A percentile compares a stretch with the other conserved stretches of the same genome.
These are phyloP conservation scores for Phyllopteryx taeniolatus DNA, from an alignment of 2,113 vertebrate species.

Conservation along the genomic window DNA sequence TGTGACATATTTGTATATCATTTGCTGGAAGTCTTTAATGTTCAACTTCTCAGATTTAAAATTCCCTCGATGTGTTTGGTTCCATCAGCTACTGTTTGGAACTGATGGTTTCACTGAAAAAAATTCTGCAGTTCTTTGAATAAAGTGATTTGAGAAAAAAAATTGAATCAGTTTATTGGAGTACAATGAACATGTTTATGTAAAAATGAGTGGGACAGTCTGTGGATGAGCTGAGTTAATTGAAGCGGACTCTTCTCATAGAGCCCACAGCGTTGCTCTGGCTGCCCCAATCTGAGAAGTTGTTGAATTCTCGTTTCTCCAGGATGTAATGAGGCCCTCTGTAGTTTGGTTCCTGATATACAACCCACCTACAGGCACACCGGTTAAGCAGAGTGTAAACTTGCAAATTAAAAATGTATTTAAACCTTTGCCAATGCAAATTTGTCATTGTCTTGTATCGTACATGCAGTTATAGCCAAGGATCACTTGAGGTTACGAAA, in stretches of 20 bases:
- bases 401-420: not conserved
- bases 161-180: not conserved
- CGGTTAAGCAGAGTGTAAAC: not conserved
- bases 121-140: not conserved
- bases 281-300: conserved; percentile 74
- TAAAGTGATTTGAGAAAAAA: not conserved
- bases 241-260: conserved; percentile 72
- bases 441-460: not conserved
- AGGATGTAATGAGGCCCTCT: conserved; percentile 72
- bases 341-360: conserved; percentile 78
- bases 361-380: conserved; percentile 66
- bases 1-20: no score
- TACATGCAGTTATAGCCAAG: no score
- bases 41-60: no score
- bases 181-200: not conserved
- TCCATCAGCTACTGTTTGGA: not conserved
- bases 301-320: conserved; percentile 74
- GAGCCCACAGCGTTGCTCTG: conserved; percentile 73
- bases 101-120: not conserved
- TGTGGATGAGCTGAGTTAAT: conserved; percentile 27
- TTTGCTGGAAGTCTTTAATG: no score
- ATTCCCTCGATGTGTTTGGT: not conserved
- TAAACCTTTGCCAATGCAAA: not conserved
- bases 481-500: no score
- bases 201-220: not conserved